Evolutionary conservation across 2,113 vertebrate species (phyloP), one percentile per base, ranked within the genome.

Genomic region (Psettodes erumei): DNA sequence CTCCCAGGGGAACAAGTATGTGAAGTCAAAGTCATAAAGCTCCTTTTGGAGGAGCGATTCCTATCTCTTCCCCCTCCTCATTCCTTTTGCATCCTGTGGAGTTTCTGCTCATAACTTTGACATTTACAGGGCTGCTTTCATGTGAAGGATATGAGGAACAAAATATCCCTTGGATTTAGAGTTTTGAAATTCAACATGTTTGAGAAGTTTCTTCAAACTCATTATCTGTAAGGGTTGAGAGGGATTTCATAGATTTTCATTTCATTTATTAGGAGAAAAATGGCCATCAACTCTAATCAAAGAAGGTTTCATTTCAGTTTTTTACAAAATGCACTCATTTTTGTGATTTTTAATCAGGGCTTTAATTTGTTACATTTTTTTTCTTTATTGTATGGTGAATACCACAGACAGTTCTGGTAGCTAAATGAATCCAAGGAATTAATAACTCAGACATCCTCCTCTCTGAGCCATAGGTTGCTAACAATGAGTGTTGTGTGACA

Each of bases 401-500:
- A 51, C 37, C 2, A 47, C 42, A 42, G 15, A 32, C 16, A 23
- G 8, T 35, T 76, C 40, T 60, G 35, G 25, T 10, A 19, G 37
- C 38, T 47, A 56, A 85, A 88, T 85, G 40, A 81, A 81, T 81
- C 51, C 37, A 70, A 54, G 68, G 69, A 84, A 79, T 81, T 75
- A 79, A 86, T 85, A 82, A 78, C 79, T 79, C 68, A 63, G 72
- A 79, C 69, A 77, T 86, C 65, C 59, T 83, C 56, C 62, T 78
- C 12, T 75, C 45, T n/a, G 59, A 74, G 61, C 28, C 27, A 30
- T 32, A 35, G 78, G 48, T 79, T 60, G 51, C 63, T 12, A 74
- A 88, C 81, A 92, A 91, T 86, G 79, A 45, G 42, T 81, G 59
- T 74, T 80, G 72, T 70, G 77, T 83, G 80, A 81, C 81, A 70